Percentiles rank a stretch among this genome's conserved stretches.
These are phyloP conservation scores for Pelodiscus sinensis DNA, from an alignment of 2,113 vertebrate genomes.

Conservation along the genomic window DNA sequence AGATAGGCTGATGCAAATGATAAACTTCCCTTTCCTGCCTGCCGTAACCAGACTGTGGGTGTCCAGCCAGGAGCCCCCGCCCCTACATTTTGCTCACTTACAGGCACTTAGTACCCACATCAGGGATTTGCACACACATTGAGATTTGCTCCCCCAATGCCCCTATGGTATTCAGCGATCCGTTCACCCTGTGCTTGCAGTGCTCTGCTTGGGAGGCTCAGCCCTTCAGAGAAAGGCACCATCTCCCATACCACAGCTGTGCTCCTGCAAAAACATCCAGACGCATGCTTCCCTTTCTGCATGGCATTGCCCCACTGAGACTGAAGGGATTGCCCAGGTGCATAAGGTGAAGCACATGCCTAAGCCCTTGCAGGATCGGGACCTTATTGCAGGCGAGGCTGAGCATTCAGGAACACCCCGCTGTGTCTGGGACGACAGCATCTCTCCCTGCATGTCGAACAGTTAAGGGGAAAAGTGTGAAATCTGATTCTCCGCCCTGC, in stretches of 20 bases:
- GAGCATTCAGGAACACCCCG: background rate
- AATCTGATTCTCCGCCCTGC: constrained; percentile 20
- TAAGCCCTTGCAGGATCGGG: background rate
- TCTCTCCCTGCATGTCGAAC: background rate
- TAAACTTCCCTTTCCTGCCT: no score
- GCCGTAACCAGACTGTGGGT: no score
- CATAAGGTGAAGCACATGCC: background rate
- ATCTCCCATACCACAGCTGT: background rate
- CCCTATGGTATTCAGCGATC: background rate
- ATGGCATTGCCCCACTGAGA: background rate
- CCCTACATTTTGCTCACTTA: background rate
- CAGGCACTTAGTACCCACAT: background rate
- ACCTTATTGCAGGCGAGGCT: background rate
- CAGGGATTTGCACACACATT: background rate
- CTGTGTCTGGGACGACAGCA: background rate
- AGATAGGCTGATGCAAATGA: no score
- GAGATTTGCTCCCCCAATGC: background rate
- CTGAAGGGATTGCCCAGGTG: background rate
- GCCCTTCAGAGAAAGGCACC: background rate
- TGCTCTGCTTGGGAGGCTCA: background rate
- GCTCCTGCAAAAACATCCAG: background rate
- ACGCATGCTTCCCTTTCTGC: background rate
- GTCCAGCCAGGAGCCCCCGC: background rate
- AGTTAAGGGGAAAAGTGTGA: constrained; percentile 32
- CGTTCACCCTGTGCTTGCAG: background rate